Base-by-base conservation (phyloP, 2,888 invertebrate species). In the Plebejus melissa region DNA sequence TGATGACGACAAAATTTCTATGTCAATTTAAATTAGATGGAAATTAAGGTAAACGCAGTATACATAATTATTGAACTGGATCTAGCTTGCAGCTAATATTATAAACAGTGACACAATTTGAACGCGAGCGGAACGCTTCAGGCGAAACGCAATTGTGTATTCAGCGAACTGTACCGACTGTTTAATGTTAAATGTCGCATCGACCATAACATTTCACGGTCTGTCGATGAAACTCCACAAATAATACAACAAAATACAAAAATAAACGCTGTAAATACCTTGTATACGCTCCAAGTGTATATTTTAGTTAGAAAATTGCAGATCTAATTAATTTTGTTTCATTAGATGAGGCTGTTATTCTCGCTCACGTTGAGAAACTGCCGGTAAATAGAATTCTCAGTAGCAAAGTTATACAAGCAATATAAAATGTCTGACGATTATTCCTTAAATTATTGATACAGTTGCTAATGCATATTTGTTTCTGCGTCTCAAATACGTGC, bases 131-230 rank as follows among this genome's bases (percentile, higher is more conserved):
- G 16, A 32, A 54, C 16, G 72, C 72, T 72, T 16, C 54, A 32
- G 72, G 72, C 72, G 28, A 28, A 13, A 54, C 72, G 72, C 28
- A 72, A 54, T 72, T 54, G 32, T 72, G 72, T 72, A 72, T 72
- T 54, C 72, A 72, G 16, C 72, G 54, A 32, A 72, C 36, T 72
- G 54, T 72, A 72, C 72, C 50, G 41, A 71, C 46, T 71, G 72
- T 72, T 32, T 54, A 54, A 72, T 72, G 72, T 54, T 32, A 32
- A 72, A 72, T 50, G 72, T 72, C 72, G 65, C 32, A 65, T 36
- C 36, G 50, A 28, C 54, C 72, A 50, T 72, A 72, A 72, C 72
- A 72, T 54, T 50, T 54, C 46, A 72, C 72, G 46, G 54, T 54
- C 50, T 72, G 72, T 72, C 54, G 54, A 54, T 72, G 72, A 50